A percentile compares a stretch with the other conserved stretches of the same genome.
phyloP scores from a whole-genome alignment of 2,888 invertebrate species.

The Aspidiotus destructor region DNA sequence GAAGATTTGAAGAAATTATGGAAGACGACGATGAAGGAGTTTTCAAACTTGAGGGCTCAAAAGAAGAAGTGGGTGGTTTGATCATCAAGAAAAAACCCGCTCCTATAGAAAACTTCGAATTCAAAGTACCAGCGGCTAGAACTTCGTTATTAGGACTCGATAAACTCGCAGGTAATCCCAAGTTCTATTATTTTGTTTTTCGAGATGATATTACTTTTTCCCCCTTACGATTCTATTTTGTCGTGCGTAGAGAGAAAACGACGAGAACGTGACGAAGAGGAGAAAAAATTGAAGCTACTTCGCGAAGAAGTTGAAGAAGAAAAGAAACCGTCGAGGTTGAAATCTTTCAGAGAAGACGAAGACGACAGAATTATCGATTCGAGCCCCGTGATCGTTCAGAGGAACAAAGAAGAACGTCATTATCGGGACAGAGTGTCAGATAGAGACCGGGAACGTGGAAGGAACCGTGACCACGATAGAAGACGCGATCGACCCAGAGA shows the following conservation, averaged over 20 bases:
- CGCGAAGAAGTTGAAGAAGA: constrained; percentile 34
- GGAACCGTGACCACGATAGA: constrained; percentile 39
- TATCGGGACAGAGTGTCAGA: constrained; percentile 63
- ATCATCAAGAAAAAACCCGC: constrained; percentile 59
- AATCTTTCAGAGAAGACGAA: constrained; percentile 54
- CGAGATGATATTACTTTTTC: background rate
- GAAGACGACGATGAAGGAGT: constrained; percentile 47
- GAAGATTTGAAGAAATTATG: constrained; percentile 11
- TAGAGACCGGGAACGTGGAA: constrained; percentile 57
- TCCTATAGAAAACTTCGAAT: constrained; percentile 41
- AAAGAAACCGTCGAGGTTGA: constrained; percentile 38
- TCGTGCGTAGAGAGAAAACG: constrained; percentile 39
- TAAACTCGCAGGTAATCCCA: constrained; percentile 56
- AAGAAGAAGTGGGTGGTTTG: constrained; percentile 56
- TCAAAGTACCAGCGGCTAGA: constrained; percentile 58
- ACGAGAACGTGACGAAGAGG: constrained; percentile 40
- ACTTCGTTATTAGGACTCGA: constrained; percentile 73
- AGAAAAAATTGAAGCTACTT: constrained; percentile 37
- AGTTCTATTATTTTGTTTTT: background rate
- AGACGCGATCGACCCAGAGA: constrained; percentile 18
- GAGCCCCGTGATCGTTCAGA: constrained; percentile 26
- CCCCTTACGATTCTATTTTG: background rate
- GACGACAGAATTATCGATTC: constrained; percentile 34
- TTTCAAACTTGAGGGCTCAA: constrained; percentile 62
- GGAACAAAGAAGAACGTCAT: constrained; percentile 45